A percentile compares a stretch with the other conserved stretches of the same genome.
Conservation (phyloP, 2,113 vertebrate genomes). For the Nothoprocta pentlandii region DNA sequence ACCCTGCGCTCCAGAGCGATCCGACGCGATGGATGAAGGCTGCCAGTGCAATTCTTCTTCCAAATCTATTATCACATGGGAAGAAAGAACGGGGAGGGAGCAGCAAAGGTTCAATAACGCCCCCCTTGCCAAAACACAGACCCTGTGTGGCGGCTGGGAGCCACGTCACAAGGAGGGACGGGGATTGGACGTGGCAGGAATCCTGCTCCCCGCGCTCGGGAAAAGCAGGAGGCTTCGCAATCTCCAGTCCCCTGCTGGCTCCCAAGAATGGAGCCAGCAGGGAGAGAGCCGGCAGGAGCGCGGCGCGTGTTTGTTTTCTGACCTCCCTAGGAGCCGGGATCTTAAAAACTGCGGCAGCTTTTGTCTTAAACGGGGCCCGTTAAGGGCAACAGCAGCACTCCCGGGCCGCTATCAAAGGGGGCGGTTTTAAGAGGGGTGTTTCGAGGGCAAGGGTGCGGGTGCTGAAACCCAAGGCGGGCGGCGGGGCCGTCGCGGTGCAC, state of each 20-base stretch:
- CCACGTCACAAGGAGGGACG: not conserved
- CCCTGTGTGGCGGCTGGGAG: not conserved
- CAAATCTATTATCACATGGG: not conserved
- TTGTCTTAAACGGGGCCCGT: constrained; percentile 36
- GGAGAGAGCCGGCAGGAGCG: not conserved
- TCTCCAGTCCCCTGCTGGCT: constrained; percentile 46
- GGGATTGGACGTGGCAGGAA: constrained; percentile 46
- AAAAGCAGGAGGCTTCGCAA: constrained; percentile 50
- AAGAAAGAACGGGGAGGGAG: not conserved
- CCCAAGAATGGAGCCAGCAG: constrained; percentile 62
- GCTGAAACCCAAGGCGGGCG: not conserved
- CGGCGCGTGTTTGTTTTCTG: constrained; percentile 58
- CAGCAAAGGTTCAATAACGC: not conserved
- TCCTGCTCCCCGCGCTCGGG: constrained; percentile 42
- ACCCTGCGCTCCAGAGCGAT: not conserved
- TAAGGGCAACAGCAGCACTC: not conserved
- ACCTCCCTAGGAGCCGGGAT: constrained; percentile 49
- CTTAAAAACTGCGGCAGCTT: constrained; percentile 45
- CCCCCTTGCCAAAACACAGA: not conserved
- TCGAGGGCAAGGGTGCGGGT: constrained; percentile 18
- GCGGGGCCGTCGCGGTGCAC: not conserved
- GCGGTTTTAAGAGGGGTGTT: constrained; percentile 23
- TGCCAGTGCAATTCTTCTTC: not conserved
- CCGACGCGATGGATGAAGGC: not conserved
- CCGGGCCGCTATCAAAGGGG: not conserved